Evolutionary conservation across 92 coral and sea anemone species (phyloP).

Genomic region (Phenganax subtilis): DNA sequence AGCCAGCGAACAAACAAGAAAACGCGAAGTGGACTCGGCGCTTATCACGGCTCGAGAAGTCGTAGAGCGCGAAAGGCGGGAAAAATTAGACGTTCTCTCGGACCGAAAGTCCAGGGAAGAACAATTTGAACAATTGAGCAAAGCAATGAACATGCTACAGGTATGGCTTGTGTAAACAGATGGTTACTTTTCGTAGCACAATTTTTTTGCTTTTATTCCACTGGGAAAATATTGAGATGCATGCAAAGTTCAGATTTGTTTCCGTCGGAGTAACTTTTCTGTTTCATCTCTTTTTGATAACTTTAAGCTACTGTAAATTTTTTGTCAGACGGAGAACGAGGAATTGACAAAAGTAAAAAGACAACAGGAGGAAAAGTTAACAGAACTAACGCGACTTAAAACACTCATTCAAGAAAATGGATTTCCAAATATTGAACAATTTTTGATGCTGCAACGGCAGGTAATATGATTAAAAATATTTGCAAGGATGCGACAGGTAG

Average conservation of each 20-base stretch:
- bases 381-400: constrained; percentile 79
- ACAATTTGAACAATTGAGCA: constrained; percentile 74
- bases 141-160: constrained; percentile 83
- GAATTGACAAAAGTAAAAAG: constrained; percentile 70
- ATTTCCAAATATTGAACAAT: constrained; percentile 84
- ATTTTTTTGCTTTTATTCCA: background rate
- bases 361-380: constrained; percentile 84
- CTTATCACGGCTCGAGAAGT: constrained; percentile 68
- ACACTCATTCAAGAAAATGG: constrained; percentile 91
- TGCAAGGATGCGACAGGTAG: background rate
- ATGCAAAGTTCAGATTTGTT: too few species aligned
- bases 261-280: too few species aligned
- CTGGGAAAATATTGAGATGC: too few species aligned
- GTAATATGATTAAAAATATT: constrained; percentile 28
- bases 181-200: too few species aligned
- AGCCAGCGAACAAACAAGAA: constrained; percentile 73
- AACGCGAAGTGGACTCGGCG: constrained; percentile 78
- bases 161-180: constrained; percentile 32
- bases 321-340: constrained; percentile 74
- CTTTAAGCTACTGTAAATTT: background rate
- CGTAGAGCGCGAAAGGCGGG: constrained; percentile 82
- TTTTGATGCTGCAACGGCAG: constrained; percentile 85
- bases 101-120: constrained; percentile 79
- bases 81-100: constrained; percentile 81
- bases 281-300: too few species aligned